A percentile compares a stretch with the other conserved stretches of the same genome.
Conservation (phyloP, 92 coral and sea anemone species). For the Ricordea florida region DNA sequence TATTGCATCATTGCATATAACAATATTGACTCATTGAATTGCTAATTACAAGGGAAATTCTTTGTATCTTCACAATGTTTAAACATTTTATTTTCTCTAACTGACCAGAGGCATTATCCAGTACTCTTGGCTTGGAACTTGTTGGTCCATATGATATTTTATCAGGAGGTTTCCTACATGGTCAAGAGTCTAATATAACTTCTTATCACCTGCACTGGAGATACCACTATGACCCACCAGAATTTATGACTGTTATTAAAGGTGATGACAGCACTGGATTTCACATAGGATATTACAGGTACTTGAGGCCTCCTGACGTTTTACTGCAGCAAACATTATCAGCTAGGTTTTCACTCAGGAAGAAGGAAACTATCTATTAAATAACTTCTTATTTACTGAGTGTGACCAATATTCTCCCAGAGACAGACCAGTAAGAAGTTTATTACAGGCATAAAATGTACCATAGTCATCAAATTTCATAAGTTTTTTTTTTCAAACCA, state of each 20-base stretch:
- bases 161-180: slow-evolving; percentile 64
- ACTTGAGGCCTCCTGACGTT: neutral
- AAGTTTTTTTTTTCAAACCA: no score
- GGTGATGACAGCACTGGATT: slow-evolving; percentile 77
- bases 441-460: no score
- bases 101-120: slow-evolving; percentile 71
- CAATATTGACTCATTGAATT: no score
- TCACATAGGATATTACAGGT: slow-evolving; percentile 98
- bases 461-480: no score
- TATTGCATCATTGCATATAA: no score
- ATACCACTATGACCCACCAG: slow-evolving; percentile 97
- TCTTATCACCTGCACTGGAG: slow-evolving; percentile 92
- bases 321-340: no score
- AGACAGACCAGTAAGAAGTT: no score
- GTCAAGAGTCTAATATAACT: slow-evolving; percentile 39
- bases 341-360: no score
- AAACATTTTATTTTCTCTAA: neutral
- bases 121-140: slow-evolving; percentile 63
- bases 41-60: neutral
- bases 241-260: slow-evolving; percentile 86
- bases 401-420: no score
- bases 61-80: neutral
- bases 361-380: no score
- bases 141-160: slow-evolving; percentile 92
- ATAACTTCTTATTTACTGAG: no score